Evolutionary conservation across 2,113 vertebrate genomes (phyloP), one percentile per base, ranked within the genome.

Genomic region (Anguilla japonica): DNA sequence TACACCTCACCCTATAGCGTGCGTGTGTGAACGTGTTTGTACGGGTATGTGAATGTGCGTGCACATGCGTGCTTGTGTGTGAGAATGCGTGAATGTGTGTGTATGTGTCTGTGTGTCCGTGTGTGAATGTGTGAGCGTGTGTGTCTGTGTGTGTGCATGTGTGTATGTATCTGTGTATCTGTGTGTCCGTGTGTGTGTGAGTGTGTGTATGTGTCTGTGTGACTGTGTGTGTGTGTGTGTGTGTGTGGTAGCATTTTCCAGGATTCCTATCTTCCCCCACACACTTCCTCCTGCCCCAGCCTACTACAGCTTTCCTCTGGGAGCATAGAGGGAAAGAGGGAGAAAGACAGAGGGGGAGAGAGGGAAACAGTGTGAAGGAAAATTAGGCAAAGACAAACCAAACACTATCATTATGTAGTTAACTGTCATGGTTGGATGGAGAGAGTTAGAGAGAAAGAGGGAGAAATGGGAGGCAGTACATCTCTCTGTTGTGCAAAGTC

Each of bases 231-330:
- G 67, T 43, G 41, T 22, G 43, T 50, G 26, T n/a, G 83, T 75
- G 39, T 43, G 60, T 78, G 83, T 13, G 13, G 26, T 26, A n/a
- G 71, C 71, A 9, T 22, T 75, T 91, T 88, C 89, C 90, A 92
- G 88, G 94, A 94, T 95, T 95, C 93, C 90, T 93, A 90, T 79
- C 89, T 91, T 85, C 92, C 92, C 93, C 94, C 94, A 92, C 91
- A 88, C 91, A 92, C 92, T 91, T 94, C 91, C 91, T 93, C 91
- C 90, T 91, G 85, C 67, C 89, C 90, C 89, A 89, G 88, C 91
- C 91, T 89, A 83, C 83, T 79, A 85, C 82, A 67, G n/a, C 79
- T 79, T 84, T 87, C 87, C 87, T 87, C 83, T 84, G 84, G 80
- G 87, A 88, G 83, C 56, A 0, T 57, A 67, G 83, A 78, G 46